phyloP scores from a whole-genome alignment of 2,797 vertebrate genomes.

The Esox lucius region DNA sequence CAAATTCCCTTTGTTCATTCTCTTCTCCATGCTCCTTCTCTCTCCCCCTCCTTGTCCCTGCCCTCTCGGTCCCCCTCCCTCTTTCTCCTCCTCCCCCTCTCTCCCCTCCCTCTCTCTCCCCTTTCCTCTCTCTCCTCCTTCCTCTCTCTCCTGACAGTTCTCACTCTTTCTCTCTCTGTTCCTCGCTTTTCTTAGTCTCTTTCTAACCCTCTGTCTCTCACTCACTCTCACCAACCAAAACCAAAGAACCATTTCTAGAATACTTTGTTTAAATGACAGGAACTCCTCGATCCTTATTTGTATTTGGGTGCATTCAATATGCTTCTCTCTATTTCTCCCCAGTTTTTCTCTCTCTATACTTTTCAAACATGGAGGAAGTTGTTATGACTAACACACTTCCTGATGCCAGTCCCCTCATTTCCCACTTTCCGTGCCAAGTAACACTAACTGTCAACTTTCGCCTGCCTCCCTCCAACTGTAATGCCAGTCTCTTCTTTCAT shows the following conservation, averaged over 20 bases:
- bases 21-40: neutral
- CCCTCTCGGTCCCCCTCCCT: neutral
- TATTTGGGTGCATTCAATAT: neutral
- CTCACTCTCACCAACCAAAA: neutral
- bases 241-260: neutral
- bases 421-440: neutral
- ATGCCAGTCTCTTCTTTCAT: neutral
- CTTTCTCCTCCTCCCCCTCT: neutral
- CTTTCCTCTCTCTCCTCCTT: too few relatives aligned
- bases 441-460: neutral
- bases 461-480: too few relatives aligned
- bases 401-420: neutral
- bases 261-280: neutral
- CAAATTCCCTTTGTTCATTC: neutral
- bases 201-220: neutral
- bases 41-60: neutral
- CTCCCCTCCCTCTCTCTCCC: neutral
- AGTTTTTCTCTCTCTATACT: neutral
- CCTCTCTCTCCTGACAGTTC: too few relatives aligned
- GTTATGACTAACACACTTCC: neutral
- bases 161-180: neutral
- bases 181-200: neutral
- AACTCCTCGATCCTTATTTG: neutral
- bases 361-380: neutral
- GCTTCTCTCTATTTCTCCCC: neutral